Evolutionary conservation across 2,113 vertebrate genomes (phyloP).

Genomic region (Callorhinus ursinus): DNA sequence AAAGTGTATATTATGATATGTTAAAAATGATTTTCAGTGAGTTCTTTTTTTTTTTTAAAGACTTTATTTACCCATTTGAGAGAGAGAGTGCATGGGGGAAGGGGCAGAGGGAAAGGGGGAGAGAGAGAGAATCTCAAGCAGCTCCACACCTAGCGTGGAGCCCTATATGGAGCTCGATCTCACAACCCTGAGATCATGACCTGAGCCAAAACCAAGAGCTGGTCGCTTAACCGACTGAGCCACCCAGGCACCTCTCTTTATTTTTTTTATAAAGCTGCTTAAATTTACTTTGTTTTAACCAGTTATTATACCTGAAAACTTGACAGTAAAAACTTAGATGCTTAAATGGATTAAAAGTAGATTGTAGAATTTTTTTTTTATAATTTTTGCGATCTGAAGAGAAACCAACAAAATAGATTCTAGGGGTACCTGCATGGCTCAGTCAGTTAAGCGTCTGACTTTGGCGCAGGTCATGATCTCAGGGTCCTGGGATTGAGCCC

Average conservation of each 20-base stretch:
- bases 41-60: neutral
- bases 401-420: neutral
- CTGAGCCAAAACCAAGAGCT: neutral
- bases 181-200: neutral
- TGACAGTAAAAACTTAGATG: neutral
- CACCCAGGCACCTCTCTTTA: neutral
- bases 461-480: too few species aligned
- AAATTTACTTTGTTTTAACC: neutral
- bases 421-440: neutral
- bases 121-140: neutral
- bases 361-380: neutral
- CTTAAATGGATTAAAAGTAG: neutral
- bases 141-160: too few species aligned
- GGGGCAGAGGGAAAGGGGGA: neutral
- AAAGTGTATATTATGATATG: neutral
- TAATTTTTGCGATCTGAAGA: neutral
- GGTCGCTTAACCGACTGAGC: neutral
- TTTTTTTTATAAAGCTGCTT: neutral
- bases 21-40: neutral
- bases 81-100: neutral
- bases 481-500: too few species aligned
- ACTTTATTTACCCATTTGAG: neutral
- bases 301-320: neutral
- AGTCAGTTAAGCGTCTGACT: too few species aligned
- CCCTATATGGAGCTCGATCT: too few species aligned